These are phyloP conservation scores for Hypercompe scribonia DNA, from an alignment of 2,888 invertebrate species.

Conservation along the genomic window DNA sequence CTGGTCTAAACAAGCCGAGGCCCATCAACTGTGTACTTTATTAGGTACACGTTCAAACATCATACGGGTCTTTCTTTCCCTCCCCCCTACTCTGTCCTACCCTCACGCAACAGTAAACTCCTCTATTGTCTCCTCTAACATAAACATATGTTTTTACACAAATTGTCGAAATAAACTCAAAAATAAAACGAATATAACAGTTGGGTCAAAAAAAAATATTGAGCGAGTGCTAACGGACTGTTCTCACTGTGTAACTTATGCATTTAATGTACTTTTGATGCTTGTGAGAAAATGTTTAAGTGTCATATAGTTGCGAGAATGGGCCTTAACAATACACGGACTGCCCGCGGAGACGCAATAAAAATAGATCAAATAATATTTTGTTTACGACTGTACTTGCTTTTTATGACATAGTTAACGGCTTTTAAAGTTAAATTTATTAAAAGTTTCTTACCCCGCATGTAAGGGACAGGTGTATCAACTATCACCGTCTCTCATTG, in stretches of 20 bases:
- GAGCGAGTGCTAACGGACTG: slow-evolving; percentile 19
- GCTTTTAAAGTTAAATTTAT: background rate
- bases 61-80: background rate
- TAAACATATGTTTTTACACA: slow-evolving; percentile 25
- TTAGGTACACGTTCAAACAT: slow-evolving; percentile 43
- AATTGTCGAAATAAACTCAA: slow-evolving; percentile 12
- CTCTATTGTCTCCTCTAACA: slow-evolving; percentile 14
- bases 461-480: background rate
- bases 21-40: slow-evolving; percentile 51
- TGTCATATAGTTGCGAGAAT: slow-evolving; percentile 17
- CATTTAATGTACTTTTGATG: slow-evolving; percentile 26
- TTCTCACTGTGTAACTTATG: slow-evolving; percentile 15
- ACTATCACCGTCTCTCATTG: background rate
- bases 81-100: slow-evolving; percentile 4
- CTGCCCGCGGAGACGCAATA: slow-evolving; percentile 11
- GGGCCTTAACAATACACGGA: slow-evolving; percentile 11
- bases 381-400: slow-evolving; percentile 13
- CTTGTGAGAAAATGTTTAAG: slow-evolving; percentile 24
- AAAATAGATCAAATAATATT: slow-evolving; percentile 17
- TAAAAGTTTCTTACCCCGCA: background rate
- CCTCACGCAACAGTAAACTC: background rate
- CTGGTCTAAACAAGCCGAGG: slow-evolving; percentile 43
- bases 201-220: slow-evolving; percentile 17
- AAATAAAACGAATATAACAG: slow-evolving; percentile 16
- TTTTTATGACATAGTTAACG: slow-evolving; percentile 16